Evolutionary conservation across 2,888 invertebrate genomes (phyloP), one percentile per base, ranked within the genome.

Genomic region (Protophormia terraenovae): DNA sequence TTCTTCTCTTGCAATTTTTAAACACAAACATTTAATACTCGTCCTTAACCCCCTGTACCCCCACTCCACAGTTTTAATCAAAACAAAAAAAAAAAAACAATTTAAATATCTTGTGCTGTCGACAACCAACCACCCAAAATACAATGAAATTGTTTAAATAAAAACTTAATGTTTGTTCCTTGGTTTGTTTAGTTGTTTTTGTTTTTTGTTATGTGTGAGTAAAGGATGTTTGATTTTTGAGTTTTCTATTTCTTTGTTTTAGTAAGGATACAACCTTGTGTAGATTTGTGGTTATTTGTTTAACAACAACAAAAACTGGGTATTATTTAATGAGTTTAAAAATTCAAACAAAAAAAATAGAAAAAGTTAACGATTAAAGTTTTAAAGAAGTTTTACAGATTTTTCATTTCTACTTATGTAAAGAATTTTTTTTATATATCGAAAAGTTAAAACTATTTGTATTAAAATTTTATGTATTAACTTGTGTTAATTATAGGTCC

Each of bases 111-210:
- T 32, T 67, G 66, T 66, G 12, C 32, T 55, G 67, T 50, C n/a
- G 60, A 12, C 50, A 22, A 81, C 32, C 72, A 27, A 72, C 66
- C 55, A 35, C 27, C 27, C 64, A 50, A 55, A 69, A 60, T 64
- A 35, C 66, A 84, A 78, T 67, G 50, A 79, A 84, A 84, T 62
- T 84, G 27, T 69, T 64, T 58, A 45, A 79, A 53, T 69, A 80
- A 62, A 78, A 73, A 55, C 47, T 60, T 60, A 75, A 53, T 50
- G n/a, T n/a, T n/a, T n/a, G n/a, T n/a, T n/a, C n/a, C n/a, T n/a
- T n/a, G 50, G 29, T 79, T 53, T 67, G 47, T 67, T 41, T 14
- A 6, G 38, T 24, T 47, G 38, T 24, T 55, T 22, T 69, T 35
- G 60, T 27, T 53, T 12, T n/a, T 29, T 55, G 22, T 45, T 60